phyloP scores from a whole-genome alignment of 2,797 vertebrate species.

The Spheniscus humboldti region DNA sequence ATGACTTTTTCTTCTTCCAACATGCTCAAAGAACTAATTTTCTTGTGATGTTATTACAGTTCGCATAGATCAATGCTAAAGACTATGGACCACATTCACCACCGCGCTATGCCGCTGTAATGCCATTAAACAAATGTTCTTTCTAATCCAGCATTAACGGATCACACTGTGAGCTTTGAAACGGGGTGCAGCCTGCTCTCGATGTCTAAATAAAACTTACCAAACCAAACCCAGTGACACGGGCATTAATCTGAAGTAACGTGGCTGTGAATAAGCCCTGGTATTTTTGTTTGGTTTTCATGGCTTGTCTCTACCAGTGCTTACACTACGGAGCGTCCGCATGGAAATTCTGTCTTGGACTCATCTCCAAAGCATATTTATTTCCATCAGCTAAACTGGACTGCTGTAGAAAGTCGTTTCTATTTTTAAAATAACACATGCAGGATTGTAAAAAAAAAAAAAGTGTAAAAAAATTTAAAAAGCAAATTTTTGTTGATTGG shows the following conservation, averaged over 20 bases:
- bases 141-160: background rate
- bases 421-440: background rate
- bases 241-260: background rate
- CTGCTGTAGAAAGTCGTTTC: background rate
- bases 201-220: background rate
- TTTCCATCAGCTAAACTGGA: background rate
- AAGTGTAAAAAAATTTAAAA: background rate
- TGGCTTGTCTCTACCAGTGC: background rate
- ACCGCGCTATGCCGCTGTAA: background rate
- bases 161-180: background rate
- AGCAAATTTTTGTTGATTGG: background rate
- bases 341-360: background rate
- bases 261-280: background rate
- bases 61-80: background rate
- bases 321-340: rapidly evolving
- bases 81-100: background rate
- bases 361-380: background rate
- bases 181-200: background rate
- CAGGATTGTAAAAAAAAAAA: background rate
- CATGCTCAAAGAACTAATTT: background rate
- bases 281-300: background rate
- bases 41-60: background rate
- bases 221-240: background rate
- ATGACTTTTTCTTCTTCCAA: background rate
- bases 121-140: background rate